A percentile compares a stretch with the other conserved stretches of the same genome.
Conservation (phyloP, 2,797 vertebrate genomes). For the Urocyon cinereoargenteus region DNA sequence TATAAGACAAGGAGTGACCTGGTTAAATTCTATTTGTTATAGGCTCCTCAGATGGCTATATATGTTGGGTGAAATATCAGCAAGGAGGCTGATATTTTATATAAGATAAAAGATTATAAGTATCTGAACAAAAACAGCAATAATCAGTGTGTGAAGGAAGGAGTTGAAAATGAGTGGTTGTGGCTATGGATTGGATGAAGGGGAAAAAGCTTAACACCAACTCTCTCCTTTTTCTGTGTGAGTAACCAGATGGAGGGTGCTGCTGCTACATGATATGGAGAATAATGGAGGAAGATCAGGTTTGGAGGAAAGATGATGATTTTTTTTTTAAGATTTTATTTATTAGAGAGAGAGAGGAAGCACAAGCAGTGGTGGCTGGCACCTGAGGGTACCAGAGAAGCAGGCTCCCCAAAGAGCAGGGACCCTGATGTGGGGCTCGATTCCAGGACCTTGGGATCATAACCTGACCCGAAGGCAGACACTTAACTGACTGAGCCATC, state of each 20-base stretch:
- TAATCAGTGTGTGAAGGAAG: background rate
- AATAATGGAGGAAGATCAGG: background rate
- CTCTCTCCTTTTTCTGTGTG: background rate
- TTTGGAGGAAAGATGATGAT: background rate
- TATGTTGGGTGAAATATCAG: background rate
- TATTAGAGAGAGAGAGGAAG: too few relatives aligned
- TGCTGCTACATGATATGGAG: background rate
- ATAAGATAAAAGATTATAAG: background rate
- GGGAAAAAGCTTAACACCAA: background rate
- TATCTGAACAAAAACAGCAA: background rate
- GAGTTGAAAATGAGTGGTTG: conserved; percentile 1
- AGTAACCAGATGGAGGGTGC: background rate
- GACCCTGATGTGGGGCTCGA: too few relatives aligned
- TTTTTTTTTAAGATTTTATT: background rate
- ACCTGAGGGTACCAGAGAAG: too few relatives aligned
- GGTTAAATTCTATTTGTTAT: conserved; percentile 19
- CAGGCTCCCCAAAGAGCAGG: too few relatives aligned
- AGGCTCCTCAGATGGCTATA: background rate
- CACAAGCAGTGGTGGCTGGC: too few relatives aligned
- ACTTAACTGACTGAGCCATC: too few relatives aligned
- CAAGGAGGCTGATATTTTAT: background rate
- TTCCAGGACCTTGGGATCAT: too few relatives aligned
- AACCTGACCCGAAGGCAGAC: too few relatives aligned
- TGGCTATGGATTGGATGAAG: background rate
- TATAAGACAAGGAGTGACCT: conserved; percentile 5